Evolutionary conservation across 2,888 invertebrate species (phyloP), one percentile per base, ranked within the genome.

Genomic region (Scrobipalpa costella): DNA sequence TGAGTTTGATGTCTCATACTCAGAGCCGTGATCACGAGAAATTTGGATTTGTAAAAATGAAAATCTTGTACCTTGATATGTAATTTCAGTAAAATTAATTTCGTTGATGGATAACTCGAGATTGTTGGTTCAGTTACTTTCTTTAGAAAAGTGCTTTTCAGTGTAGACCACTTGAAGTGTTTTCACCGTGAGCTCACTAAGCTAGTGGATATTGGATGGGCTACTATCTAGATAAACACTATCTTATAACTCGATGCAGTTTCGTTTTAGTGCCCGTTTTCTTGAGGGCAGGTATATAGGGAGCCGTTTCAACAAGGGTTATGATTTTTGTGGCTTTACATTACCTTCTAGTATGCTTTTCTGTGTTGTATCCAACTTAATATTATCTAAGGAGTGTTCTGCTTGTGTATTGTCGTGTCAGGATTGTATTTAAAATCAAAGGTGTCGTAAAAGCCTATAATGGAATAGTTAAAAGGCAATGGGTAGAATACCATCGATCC

Each of bases 191-290:
- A 19, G 44, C 21, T 60, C 44, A 40, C 49, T 47, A 49, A 60
- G 44, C 60, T 15, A 47, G 47, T 60, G 60, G 49, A 60, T 60
- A 60, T 60, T 60, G 60, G 60, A 60, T 60, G 19, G 47, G 15
- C 33, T 44, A 55, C 47, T 19, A 49, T 60, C 44, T 44, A 59
- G 59, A 60, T 60, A 60, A 60, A 60, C 60, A 60, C 60, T 33
- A 49, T 60, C 60, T 33, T 15, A 44, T 49, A 49, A 49, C 49
- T 57, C 57, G 17, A 17, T 34, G 17, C 34, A 57, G 38, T 57
- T 57, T 57, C 57, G 36, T 57, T 57, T 57, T 27, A 57, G 17
- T 19, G 36, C 34, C 57, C 34, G 19, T 57, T 19, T 36, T 57
- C 57, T 36, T 57, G 17, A 17, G 33, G 55, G 50, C 50, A 50